Percentiles rank a stretch among this genome's conserved stretches.
Conservation (phyloP, 2,888 invertebrate species). For the Sesia apiformis region DNA sequence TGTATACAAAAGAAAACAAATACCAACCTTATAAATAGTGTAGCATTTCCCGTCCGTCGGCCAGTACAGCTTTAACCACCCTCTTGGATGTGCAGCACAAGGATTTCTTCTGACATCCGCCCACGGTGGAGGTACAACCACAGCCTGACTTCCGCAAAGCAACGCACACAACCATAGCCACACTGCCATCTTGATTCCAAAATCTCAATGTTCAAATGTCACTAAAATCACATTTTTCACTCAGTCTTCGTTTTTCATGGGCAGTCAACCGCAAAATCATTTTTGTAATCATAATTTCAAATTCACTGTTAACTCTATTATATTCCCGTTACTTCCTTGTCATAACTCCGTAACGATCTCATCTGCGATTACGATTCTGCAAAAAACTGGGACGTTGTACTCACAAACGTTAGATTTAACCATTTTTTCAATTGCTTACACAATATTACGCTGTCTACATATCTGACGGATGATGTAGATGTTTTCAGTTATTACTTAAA, state of each 20-base stretch:
- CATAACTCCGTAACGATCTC: not conserved
- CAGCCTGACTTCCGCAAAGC: slow-evolving; percentile 70
- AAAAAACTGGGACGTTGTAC: not conserved
- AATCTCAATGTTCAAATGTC: slow-evolving; percentile 6
- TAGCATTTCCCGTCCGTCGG: slow-evolving; percentile 88
- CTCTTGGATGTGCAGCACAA: slow-evolving; percentile 84
- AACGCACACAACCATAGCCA: slow-evolving; percentile 57
- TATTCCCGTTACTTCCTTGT: not conserved
- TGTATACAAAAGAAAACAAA: too few relatives aligned
- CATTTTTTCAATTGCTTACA: not conserved
- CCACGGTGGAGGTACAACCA: slow-evolving; percentile 88
- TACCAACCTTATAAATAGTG: slow-evolving; percentile 83
- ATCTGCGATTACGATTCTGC: not conserved
- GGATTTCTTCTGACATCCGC: slow-evolving; percentile 87
- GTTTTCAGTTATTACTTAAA: too few relatives aligned
- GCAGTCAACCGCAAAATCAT: not conserved
- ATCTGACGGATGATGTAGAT: too few relatives aligned
- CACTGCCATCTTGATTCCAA: slow-evolving; percentile 33
- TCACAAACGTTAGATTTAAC: not conserved
- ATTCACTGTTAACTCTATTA: not conserved
- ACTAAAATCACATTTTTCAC: slow-evolving; percentile 12
- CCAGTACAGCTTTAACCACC: slow-evolving; percentile 92
- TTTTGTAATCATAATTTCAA: not conserved
- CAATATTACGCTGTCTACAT: not conserved
- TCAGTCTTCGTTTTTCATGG: not conserved